phyloP scores from a whole-genome alignment of 2,113 vertebrate genomes.

The Dunckerocampus dactyliophorus region DNA sequence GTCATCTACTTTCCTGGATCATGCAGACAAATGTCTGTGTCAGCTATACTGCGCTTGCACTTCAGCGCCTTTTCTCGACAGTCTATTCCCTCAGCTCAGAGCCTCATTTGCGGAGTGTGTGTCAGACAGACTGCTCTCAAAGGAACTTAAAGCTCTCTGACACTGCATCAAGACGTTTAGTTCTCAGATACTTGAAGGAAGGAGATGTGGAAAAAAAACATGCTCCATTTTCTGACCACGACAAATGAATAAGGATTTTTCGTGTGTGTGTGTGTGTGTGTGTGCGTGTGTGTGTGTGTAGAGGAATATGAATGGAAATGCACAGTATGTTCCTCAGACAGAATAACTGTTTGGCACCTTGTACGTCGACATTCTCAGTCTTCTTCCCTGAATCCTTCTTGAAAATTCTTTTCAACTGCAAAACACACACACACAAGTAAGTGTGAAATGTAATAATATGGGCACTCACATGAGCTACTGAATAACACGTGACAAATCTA shows the following conservation, averaged over 20 bases:
- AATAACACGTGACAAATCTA: neutral
- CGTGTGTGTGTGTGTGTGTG: neutral
- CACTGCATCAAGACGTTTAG: conserved; percentile 4
- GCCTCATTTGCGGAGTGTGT: conserved; percentile 1
- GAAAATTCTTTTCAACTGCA: conserved; percentile 83
- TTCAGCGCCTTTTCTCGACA: conserved; percentile 21
- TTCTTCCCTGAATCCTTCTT: conserved; percentile 90
- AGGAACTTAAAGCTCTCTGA: conserved; percentile 11
- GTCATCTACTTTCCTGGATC: neutral
- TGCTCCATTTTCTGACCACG: conserved; percentile 6
- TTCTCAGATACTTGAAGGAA: conserved; percentile 3
- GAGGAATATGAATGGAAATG: neutral
- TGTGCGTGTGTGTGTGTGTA: neutral
- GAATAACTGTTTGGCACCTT: conserved; percentile 52
- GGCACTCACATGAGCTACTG: neutral
- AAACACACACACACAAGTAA: neutral
- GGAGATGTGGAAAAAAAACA: neutral
- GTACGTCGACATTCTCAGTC: conserved; percentile 76
- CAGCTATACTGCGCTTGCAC: conserved; percentile 9
- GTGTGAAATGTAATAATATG: neutral
- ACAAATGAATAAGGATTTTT: neutral
- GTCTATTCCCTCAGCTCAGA: neutral
- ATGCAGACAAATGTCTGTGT: neutral
- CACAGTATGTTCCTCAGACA: conserved; percentile 10
- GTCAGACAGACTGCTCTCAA: conserved; percentile 11